Percentiles rank a stretch among this genome's conserved stretches.
Conservation (phyloP, 2,888 invertebrate species). For the Cryptus viduatorius region DNA sequence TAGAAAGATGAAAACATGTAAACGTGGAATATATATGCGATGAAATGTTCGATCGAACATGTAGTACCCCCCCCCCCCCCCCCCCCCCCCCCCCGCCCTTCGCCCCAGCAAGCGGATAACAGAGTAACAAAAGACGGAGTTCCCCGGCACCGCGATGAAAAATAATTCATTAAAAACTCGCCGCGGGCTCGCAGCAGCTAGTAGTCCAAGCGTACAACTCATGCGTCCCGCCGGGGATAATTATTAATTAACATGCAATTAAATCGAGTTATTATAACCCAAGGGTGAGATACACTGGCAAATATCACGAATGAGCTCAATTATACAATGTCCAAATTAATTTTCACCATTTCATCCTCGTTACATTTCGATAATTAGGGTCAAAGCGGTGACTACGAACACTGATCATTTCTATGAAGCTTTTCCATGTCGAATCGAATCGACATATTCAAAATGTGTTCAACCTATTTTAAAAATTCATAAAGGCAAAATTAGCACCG, state of each 20-base stretch:
- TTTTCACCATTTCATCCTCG: conserved; percentile 44
- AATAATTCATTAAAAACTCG: conserved; percentile 22
- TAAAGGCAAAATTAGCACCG: not conserved
- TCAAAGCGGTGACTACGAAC: too few relatives aligned
- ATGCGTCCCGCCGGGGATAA: conserved; percentile 58
- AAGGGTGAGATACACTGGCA: conserved; percentile 50
- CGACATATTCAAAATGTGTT: too few relatives aligned
- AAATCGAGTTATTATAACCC: conserved; percentile 67
- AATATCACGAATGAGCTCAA: conserved; percentile 58
- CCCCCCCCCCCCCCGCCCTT: too few relatives aligned
- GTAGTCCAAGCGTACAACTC: not conserved
- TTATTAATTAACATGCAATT: conserved; percentile 70
- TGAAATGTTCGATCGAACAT: conserved; percentile 1
- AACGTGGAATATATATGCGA: conserved; percentile 1
- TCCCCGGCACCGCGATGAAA: not conserved
- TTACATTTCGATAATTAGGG: conserved; percentile 34
- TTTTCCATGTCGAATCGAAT: too few relatives aligned
- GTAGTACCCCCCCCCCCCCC: too few relatives aligned
- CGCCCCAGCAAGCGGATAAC: conserved; percentile 29
- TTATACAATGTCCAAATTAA: conserved; percentile 60
- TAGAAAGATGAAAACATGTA: conserved; percentile 22
- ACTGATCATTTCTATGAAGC: not conserved
- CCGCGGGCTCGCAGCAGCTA: conserved; percentile 21
- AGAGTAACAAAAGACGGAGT: conserved; percentile 32
- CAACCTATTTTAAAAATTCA: not conserved